Base-by-base conservation (phyloP, 2,113 vertebrate species). In the Actenoides lindsayi region DNA sequence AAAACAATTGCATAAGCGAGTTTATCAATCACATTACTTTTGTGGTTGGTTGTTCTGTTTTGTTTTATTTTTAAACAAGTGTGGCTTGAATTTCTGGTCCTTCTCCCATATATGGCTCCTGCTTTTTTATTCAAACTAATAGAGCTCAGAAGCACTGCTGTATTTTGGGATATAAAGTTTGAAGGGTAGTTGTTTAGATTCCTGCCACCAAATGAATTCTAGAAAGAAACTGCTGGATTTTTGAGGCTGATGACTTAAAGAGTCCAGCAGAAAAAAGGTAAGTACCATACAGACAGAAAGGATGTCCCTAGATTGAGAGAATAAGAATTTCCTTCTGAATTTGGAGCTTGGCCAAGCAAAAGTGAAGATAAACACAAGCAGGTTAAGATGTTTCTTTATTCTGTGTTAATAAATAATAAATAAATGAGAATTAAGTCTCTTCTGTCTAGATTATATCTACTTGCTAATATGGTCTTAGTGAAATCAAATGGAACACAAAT, bases 351-450 rank as follows among this genome's bases (percentile, higher is more conserved):
- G 70, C 62, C 44, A 93, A 93, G 46, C 13, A 73, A 91, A 84
- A 96, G 8, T 82, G 53, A 96, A 69, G 62, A 82, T 48, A 89
- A 92, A 82, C 59, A 78, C 30, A 79, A 92, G 46, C 50, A 93
- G 54, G 89, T 91, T 95, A 94, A 93, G 78, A 79, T 27, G 41
- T 73, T 93, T 91, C 73, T 82, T 95, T 88, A 83, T 94, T 88
- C 41, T 91, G 10, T 77, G 57, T 85, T 91, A 96, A 94, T 80
- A 94, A 91, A 83, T 62, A 85, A 83, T 41, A 42, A 42, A 42
- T 42, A 42, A 13, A 41, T 41, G 11, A 85, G 78, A 74, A 93
- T 95, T 77, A 96, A 91, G 63, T 92, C 27, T 94, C 82, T 80
- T 85, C 74, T 85, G 18, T 83, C 67, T 95, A 83, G 67, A 89